Conservation (phyloP, 2,113 vertebrate species). For the Cichladusa arquata region DNA sequence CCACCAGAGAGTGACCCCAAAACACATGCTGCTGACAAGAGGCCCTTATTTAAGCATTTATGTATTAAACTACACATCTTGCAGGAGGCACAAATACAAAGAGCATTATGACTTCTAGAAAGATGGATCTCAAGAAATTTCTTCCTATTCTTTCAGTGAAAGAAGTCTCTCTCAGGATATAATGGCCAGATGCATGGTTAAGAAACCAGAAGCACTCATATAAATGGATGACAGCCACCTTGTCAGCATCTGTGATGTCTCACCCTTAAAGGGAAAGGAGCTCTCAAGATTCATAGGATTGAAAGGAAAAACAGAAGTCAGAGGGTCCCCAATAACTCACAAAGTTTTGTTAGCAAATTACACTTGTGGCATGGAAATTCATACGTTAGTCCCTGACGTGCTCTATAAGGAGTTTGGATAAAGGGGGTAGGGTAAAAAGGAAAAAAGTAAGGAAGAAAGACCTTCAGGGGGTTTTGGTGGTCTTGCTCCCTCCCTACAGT, state of each 20-base stretch:
- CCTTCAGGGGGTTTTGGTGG: background rate
- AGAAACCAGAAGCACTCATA: background rate
- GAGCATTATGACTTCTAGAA: background rate
- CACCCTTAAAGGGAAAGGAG: background rate
- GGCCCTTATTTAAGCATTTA: background rate
- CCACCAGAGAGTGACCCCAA: background rate
- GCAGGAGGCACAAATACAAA: background rate
- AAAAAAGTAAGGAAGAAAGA: background rate
- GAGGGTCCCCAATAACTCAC: background rate
- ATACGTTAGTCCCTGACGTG: accelerated
- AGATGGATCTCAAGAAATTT: background rate
- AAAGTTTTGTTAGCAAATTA: background rate
- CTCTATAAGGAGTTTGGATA: background rate
- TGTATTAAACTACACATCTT: background rate
- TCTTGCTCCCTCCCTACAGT: background rate
- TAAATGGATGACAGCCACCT: background rate
- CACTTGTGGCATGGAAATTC: background rate
- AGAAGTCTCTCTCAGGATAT: background rate
- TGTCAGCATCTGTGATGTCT: background rate
- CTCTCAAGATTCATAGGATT: background rate
- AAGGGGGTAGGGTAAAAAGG: background rate
- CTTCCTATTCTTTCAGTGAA: background rate
- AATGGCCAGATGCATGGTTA: background rate
- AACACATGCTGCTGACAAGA: background rate
- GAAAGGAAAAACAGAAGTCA: background rate